Conservation (phyloP, 2,888 invertebrate genomes). For the Orthosia gracilis region DNA sequence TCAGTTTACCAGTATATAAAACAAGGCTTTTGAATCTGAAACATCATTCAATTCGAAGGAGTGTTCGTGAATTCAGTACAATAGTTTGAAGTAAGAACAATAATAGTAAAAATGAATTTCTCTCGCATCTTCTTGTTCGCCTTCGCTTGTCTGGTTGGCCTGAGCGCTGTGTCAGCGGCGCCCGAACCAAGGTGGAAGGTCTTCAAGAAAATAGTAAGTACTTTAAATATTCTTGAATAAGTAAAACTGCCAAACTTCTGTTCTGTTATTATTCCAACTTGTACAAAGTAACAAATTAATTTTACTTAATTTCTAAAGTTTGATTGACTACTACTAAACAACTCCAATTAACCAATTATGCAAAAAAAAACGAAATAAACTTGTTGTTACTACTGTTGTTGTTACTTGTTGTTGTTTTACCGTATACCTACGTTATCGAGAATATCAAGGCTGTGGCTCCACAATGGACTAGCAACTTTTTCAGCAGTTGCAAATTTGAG, state of each 20-base stretch:
- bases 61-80: constrained; percentile 22
- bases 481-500: background rate
- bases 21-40: constrained; percentile 3
- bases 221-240: background rate
- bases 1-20: constrained; percentile 41
- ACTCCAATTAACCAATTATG: background rate
- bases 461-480: background rate
- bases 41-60: constrained; percentile 50
- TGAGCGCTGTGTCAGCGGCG: constrained; percentile 73
- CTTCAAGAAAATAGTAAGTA: constrained; percentile 81
- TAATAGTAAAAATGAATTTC: constrained; percentile 75
- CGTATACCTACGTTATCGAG: background rate
- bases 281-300: too few species aligned
- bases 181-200: constrained; percentile 78
- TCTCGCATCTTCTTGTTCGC: constrained; percentile 74
- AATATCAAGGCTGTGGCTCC: background rate
- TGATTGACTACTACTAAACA: background rate
- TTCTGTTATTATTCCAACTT: too few species aligned
- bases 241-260: too few species aligned
- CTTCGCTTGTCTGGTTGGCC: constrained; percentile 74
- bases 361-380: background rate
- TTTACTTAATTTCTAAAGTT: too few species aligned
- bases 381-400: background rate
- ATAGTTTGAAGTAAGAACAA: constrained; percentile 22
- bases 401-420: background rate